Evolutionary conservation across 2,113 vertebrate species (phyloP).

Genomic region (Colistium nudipinnis): DNA sequence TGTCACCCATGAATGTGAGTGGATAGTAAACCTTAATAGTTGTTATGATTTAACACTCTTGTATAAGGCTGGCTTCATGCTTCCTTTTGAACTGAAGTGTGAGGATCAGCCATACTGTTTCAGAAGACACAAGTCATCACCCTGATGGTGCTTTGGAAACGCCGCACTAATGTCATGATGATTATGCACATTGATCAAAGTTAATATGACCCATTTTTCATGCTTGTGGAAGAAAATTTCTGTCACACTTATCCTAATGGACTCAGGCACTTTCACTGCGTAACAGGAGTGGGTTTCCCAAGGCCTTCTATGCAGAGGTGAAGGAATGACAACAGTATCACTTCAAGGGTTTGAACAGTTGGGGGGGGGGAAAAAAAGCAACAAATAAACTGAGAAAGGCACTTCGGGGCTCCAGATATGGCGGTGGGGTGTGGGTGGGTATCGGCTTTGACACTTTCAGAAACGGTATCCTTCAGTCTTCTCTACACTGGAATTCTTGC

Average conservation of each 20-base stretch:
- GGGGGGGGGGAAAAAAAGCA: slow-evolving; percentile 4
- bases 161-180: slow-evolving; percentile 18
- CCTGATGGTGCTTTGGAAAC: slow-evolving; percentile 9
- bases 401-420: slow-evolving; percentile 68
- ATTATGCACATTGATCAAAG: slow-evolving; percentile 38
- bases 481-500: neutral
- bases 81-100: neutral
- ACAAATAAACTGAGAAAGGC: slow-evolving; percentile 59
- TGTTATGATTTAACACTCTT: neutral
- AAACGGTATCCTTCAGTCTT: slow-evolving; percentile 6
- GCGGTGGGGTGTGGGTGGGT: slow-evolving; percentile 53
- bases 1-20: neutral
- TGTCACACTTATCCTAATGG: slow-evolving; percentile 20
- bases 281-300: slow-evolving; percentile 16
- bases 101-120: neutral
- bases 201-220: slow-evolving; percentile 34
- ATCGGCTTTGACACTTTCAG: slow-evolving; percentile 25
- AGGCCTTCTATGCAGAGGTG: neutral
- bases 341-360: slow-evolving; percentile 13
- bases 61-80: neutral
- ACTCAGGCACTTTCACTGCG: slow-evolving; percentile 44
- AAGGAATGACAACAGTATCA: slow-evolving; percentile 17
- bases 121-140: neutral
- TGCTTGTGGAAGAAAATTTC: slow-evolving; percentile 24
- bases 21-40: slow-evolving; percentile 2